Evolutionary conservation across 1,140 invertebrate genomes (phyloP).

Genomic region (Sinella curviseta): DNA sequence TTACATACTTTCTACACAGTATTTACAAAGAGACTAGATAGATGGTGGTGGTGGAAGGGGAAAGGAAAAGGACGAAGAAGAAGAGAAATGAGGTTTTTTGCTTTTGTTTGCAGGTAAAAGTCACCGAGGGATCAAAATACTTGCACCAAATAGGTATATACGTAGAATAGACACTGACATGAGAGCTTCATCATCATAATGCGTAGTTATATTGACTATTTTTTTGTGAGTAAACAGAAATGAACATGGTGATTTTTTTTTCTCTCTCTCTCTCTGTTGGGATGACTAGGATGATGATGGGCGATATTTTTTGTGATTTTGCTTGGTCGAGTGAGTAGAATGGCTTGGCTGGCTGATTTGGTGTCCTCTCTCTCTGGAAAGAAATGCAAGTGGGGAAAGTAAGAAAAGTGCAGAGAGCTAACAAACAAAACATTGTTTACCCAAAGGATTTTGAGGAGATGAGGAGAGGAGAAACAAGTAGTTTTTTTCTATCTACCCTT

Average conservation of each 20-base stretch:
- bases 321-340: too few species aligned
- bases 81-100: not conserved
- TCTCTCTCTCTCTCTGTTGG: too few species aligned
- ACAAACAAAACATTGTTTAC: conserved; percentile 5
- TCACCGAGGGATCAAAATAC: not conserved
- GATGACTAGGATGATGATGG: too few species aligned
- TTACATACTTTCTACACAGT: too few species aligned
- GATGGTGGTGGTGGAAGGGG: too few species aligned
- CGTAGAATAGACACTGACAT: too few species aligned
- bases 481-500: not conserved
- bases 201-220: not conserved
- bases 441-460: conserved; percentile 5
- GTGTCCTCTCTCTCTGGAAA: too few species aligned
- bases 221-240: not conserved
- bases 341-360: too few species aligned
- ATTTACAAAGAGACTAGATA: too few species aligned
- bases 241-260: not conserved
- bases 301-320: not conserved
- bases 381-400: not conserved
- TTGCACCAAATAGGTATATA: not conserved
- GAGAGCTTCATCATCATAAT: too few species aligned
- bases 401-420: conserved; percentile 5
- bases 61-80: too few species aligned
- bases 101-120: conserved; percentile 20
- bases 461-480: not conserved